These are phyloP conservation scores for Ennomos quercinarius DNA, from an alignment of 2,888 invertebrate genomes.

Conservation along the genomic window DNA sequence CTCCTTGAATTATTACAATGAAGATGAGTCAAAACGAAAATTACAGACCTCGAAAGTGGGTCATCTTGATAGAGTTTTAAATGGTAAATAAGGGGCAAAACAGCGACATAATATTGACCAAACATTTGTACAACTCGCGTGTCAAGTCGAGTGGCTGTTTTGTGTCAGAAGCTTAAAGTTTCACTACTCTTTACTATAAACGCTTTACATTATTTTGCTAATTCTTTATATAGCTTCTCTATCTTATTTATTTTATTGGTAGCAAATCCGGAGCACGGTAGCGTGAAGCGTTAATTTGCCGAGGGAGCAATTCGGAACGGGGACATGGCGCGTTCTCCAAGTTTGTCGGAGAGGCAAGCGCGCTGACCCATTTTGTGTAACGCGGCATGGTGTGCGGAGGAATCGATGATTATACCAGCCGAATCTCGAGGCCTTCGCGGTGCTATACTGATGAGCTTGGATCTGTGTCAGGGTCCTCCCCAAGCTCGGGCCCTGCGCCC, in stretches of 20 bases:
- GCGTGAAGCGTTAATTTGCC: constrained; percentile 71
- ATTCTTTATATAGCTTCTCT: constrained; percentile 31
- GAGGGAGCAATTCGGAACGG: constrained; percentile 76
- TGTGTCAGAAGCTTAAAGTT: constrained; percentile 2
- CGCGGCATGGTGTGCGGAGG: constrained; percentile 69
- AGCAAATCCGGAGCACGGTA: constrained; percentile 58
- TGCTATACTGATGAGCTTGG: constrained; percentile 77
- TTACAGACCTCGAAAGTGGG: constrained; percentile 16
- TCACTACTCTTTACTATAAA: background rate
- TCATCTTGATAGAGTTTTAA: constrained; percentile 18
- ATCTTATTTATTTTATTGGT: constrained; percentile 54
- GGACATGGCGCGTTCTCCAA: constrained; percentile 71
- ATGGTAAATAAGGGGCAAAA: constrained; percentile 12
- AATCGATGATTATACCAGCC: constrained; percentile 80
- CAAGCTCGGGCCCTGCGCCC: constrained; percentile 68
- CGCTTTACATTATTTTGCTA: background rate
- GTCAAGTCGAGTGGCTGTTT: constrained; percentile 15
- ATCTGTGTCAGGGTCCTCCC: constrained; percentile 83
- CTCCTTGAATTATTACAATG: constrained; percentile 21
- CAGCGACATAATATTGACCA: constrained; percentile 12
- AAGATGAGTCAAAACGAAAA: constrained; percentile 20
- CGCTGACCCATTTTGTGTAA: constrained; percentile 81
- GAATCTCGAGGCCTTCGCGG: constrained; percentile 77
- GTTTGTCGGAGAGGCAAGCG: constrained; percentile 62
- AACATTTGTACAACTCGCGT: constrained; percentile 22